These are phyloP conservation scores for Labia minor DNA, from an alignment of 2,888 invertebrate species.

Conservation along the genomic window DNA sequence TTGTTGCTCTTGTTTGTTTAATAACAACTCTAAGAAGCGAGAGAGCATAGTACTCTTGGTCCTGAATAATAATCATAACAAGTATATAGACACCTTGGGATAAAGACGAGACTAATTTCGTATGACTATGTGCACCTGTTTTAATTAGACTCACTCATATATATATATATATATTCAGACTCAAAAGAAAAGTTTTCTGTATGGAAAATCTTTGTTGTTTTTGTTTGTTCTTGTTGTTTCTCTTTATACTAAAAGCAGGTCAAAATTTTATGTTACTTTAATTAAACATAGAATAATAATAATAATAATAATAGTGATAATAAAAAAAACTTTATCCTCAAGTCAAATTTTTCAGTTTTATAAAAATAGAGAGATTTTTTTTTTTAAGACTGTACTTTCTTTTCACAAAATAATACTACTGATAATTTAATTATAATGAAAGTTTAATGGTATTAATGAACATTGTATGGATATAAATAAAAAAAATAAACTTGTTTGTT, in stretches of 20 bases:
- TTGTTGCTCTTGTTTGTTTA: background rate
- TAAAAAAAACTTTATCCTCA: no score
- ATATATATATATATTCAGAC: no score
- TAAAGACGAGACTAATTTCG: conserved; percentile 13
- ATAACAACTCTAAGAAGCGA: background rate
- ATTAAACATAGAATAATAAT: background rate
- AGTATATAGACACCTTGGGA: background rate
- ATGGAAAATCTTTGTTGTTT: no score
- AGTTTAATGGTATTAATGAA: no score
- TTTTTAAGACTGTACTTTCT: no score
- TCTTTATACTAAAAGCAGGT: background rate
- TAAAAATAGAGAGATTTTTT: no score
- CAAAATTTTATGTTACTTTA: background rate
- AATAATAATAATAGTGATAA: background rate
- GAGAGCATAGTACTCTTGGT: background rate
- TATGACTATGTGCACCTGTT: conserved; percentile 13
- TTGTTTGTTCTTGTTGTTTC: background rate
- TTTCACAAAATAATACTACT: no score
- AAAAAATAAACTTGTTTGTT: no score
- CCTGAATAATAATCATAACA: conserved; percentile 13
- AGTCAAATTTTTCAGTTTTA: no score
- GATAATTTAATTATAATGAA: no score
- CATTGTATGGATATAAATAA: no score
- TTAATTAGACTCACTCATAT: background rate
- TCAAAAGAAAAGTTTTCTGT: no score